phyloP scores from a whole-genome alignment of 2,797 vertebrate species.

The Nyctibius grandis region DNA sequence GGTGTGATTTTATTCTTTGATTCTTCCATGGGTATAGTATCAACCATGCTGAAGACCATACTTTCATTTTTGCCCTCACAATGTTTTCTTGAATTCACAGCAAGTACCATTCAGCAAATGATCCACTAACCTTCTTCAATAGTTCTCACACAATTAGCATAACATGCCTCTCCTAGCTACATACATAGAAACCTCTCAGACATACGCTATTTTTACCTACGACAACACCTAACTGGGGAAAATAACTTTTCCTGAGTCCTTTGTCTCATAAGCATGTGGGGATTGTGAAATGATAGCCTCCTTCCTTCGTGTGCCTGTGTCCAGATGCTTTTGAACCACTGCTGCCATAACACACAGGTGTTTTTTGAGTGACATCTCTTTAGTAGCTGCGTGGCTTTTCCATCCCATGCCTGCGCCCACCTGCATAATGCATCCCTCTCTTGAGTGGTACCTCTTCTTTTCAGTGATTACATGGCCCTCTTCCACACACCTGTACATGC shows the following conservation, averaged over 20 bases:
- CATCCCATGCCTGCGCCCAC: neutral
- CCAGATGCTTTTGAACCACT: neutral
- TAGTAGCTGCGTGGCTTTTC: neutral
- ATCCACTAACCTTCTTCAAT: neutral
- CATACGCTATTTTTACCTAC: neutral
- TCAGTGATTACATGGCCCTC: neutral
- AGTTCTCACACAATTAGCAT: neutral
- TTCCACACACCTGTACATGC: neutral
- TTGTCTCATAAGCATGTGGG: fast-evolving
- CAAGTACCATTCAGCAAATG: neutral
- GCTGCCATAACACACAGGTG: neutral
- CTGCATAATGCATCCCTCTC: neutral
- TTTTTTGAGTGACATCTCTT: neutral
- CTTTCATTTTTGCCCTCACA: neutral
- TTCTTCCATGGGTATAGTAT: neutral
- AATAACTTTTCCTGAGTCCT: neutral
- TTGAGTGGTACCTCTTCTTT: neutral
- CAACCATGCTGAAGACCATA: neutral
- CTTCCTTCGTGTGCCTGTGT: neutral
- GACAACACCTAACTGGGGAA: neutral
- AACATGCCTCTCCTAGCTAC: neutral
- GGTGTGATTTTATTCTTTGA: neutral
- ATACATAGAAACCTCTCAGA: neutral
- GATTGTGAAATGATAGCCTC: neutral
- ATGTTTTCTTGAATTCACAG: neutral